These are phyloP conservation scores for Phaethornis superciliosus DNA, from an alignment of 2,113 vertebrate species.

Conservation along the genomic window DNA sequence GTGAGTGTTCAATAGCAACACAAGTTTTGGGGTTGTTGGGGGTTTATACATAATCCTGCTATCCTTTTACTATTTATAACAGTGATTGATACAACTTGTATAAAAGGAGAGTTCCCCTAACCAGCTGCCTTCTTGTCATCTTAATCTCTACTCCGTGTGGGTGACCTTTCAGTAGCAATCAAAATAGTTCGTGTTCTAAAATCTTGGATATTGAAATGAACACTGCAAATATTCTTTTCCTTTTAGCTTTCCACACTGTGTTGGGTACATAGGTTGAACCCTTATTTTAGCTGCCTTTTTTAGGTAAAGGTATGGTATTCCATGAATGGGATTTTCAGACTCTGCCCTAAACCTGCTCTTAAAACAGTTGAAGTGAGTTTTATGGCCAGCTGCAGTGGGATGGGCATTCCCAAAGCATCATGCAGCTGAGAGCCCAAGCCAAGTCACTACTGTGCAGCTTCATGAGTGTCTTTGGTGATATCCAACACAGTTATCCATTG, in stretches of 20 bases:
- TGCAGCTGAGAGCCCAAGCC: neutral
- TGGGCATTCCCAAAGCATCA: neutral
- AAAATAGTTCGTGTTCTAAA: neutral
- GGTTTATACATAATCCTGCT: neutral
- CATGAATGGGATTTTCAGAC: neutral
- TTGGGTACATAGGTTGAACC: neutral
- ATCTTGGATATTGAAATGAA: accelerated
- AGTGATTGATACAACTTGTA: neutral
- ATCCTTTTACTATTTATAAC: neutral
- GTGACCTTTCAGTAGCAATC: neutral
- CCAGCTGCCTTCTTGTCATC: neutral
- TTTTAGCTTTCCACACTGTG: neutral
- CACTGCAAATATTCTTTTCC: neutral
- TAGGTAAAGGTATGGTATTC: neutral
- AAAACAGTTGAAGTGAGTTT: neutral
- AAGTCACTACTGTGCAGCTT: accelerated
- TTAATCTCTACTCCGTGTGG: neutral
- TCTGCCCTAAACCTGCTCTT: neutral
- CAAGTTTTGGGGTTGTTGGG: neutral
- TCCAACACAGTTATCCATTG: neutral
- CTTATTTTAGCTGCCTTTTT: neutral
- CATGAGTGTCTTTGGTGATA: neutral
- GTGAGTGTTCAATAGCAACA: neutral
- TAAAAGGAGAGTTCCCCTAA: neutral
- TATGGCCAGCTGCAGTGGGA: neutral